These are phyloP conservation scores for Halcyon smyrnensis DNA, from an alignment of 2,797 vertebrate genomes.

Conservation along the genomic window DNA sequence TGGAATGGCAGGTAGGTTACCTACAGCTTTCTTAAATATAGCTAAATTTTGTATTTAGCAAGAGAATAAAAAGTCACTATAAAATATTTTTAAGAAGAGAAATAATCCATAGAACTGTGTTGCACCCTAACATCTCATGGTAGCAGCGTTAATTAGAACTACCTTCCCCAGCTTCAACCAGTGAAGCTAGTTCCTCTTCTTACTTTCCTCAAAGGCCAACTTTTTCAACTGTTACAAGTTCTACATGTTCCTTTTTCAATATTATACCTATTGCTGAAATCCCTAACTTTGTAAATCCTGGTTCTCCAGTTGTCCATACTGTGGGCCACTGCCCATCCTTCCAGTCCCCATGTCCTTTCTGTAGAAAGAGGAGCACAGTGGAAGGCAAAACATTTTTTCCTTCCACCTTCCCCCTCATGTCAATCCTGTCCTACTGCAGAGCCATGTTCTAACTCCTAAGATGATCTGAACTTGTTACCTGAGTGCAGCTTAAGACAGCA, in stretches of 20 bases:
- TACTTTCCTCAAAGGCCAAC: background rate
- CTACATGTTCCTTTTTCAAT: background rate
- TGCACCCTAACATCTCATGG: background rate
- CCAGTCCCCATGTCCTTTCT: background rate
- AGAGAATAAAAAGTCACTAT: background rate
- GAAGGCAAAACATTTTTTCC: background rate
- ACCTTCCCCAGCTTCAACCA: background rate
- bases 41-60: background rate
- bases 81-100: background rate
- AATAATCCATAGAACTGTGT: background rate
- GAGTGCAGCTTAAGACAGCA: background rate
- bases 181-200: background rate
- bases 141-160: background rate
- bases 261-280: background rate
- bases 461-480: background rate
- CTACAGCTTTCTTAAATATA: background rate
- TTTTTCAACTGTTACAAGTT: background rate
- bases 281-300: background rate
- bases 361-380: background rate
- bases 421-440: background rate
- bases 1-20: background rate
- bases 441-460: fast-evolving
- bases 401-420: background rate
- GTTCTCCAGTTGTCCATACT: fast-evolving
- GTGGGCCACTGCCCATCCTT: fast-evolving